Percentiles rank a stretch among this genome's conserved stretches.
phyloP scores from a whole-genome alignment of 2,888 invertebrate genomes.

The Drosophila yooni region DNA sequence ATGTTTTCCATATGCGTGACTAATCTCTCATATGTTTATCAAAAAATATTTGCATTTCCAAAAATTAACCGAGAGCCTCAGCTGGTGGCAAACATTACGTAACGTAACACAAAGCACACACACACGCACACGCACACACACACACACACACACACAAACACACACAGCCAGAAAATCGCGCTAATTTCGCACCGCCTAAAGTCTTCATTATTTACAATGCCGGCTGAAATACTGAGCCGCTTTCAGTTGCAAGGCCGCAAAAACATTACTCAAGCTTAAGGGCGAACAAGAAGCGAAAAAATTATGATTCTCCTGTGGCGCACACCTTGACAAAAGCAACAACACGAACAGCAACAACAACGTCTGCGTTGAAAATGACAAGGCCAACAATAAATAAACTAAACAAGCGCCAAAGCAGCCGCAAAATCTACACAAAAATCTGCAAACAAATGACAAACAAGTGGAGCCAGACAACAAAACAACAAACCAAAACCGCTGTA shows the following conservation, averaged over 20 bases:
- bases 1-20: neutral
- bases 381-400: conserved; percentile 76
- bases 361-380: conserved; percentile 48
- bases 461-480: conserved; percentile 71
- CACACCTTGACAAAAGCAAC: conserved; percentile 72
- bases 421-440: conserved; percentile 80
- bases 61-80: conserved; percentile 23
- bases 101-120: conserved; percentile 34
- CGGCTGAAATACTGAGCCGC: conserved; percentile 68
- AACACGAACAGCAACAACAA: conserved; percentile 15
- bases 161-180: conserved; percentile 44
- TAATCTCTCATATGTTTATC: conserved; percentile 63
- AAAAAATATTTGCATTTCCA: conserved; percentile 49
- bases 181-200: conserved; percentile 78
- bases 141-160: conserved; percentile 17
- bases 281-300: conserved; percentile 34
- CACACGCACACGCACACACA: conserved; percentile 20
- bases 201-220: conserved; percentile 80
- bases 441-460: conserved; percentile 81
- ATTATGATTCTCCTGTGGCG: conserved; percentile 61
- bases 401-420: conserved; percentile 78
- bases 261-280: conserved; percentile 75
- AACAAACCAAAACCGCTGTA: conserved; percentile 67
- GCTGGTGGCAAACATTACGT: conserved; percentile 50
- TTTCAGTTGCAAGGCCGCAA: conserved; percentile 66